These are phyloP conservation scores for Sogatella furcifera DNA, from an alignment of 1,140 invertebrate species.

Conservation along the genomic window DNA sequence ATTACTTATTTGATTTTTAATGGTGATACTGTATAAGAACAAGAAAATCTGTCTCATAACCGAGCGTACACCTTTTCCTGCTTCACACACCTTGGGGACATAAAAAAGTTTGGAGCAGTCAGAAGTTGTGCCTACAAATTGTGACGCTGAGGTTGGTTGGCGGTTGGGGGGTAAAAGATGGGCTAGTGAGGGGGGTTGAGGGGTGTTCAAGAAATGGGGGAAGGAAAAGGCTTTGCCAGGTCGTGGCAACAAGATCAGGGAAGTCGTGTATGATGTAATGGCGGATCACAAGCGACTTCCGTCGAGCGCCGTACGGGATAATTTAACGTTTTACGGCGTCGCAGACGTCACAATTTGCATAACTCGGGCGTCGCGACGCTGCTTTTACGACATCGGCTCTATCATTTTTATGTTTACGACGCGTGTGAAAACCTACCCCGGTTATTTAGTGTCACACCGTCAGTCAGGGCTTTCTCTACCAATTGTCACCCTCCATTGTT, in stretches of 20 bases:
- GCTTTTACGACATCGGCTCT: conserved; percentile 8
- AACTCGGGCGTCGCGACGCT: neutral
- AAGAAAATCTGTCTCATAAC: too few species aligned
- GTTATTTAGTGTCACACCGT: neutral
- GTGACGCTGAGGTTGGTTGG: too few species aligned
- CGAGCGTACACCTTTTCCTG: too few species aligned
- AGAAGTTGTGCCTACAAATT: too few species aligned
- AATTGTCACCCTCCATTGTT: too few species aligned
- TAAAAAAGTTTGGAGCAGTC: too few species aligned
- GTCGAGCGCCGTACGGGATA: neutral
- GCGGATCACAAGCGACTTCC: conserved; percentile 3
- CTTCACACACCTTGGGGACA: too few species aligned
- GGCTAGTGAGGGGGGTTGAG: too few species aligned
- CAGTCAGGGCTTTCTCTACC: too few species aligned
- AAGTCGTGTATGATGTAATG: conserved; percentile 9
- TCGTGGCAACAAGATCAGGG: conserved; percentile 2
- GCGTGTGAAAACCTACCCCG: neutral
- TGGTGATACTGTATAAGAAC: too few species aligned
- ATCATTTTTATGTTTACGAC: conserved; percentile 10
- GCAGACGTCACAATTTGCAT: conserved; percentile 13
- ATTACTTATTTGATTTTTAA: too few species aligned
- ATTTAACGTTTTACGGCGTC: conserved; percentile 13
- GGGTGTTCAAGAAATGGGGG: neutral
- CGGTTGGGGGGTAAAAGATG: neutral
- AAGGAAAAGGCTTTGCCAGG: neutral